A percentile compares a stretch with the other conserved stretches of the same genome.
Evolutionary conservation across 2,113 vertebrate species (phyloP).

Genomic region (Macrotis lagotis): DNA sequence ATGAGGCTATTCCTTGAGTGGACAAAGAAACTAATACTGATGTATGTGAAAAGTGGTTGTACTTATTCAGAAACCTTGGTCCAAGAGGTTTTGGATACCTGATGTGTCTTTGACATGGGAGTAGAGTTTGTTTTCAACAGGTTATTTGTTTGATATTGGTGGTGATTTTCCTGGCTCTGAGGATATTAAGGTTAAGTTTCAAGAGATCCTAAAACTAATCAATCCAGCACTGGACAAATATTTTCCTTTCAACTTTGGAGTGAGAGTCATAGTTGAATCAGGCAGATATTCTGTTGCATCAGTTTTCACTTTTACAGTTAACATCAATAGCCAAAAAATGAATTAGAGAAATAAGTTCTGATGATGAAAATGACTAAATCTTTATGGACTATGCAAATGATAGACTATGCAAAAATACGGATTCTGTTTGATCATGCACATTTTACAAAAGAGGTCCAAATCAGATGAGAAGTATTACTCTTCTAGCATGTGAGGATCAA

Average conservation of each 20-base stretch:
- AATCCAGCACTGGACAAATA: no score
- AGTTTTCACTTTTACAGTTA: no score
- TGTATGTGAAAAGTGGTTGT: conserved; percentile 94
- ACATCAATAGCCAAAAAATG: no score
- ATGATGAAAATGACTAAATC: neutral
- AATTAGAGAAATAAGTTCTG: no score
- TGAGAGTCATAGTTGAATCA: no score
- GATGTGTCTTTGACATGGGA: conserved; percentile 92
- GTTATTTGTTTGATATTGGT: conserved; percentile 85
- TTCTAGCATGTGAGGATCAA: neutral
- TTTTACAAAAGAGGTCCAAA: no score
- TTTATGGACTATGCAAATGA: neutral
- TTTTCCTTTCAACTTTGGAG: no score
- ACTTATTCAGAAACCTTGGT: conserved; percentile 90
- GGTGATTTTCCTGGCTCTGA: conserved; percentile 89
- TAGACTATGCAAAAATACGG: no score
- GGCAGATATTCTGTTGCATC: no score
- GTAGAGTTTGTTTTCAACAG: conserved; percentile 92
- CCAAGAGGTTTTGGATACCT: conserved; percentile 92
- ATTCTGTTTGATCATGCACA: no score
- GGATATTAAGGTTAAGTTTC: conserved; percentile 91
- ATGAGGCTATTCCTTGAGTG: conserved; percentile 90
- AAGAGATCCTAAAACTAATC: conserved; percentile 85
- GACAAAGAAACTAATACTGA: conserved; percentile 91
- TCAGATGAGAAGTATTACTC: neutral